Base-by-base conservation (phyloP, 35 echinoderm and acorn worm species). In the Apostichopus japonicus region DNA sequence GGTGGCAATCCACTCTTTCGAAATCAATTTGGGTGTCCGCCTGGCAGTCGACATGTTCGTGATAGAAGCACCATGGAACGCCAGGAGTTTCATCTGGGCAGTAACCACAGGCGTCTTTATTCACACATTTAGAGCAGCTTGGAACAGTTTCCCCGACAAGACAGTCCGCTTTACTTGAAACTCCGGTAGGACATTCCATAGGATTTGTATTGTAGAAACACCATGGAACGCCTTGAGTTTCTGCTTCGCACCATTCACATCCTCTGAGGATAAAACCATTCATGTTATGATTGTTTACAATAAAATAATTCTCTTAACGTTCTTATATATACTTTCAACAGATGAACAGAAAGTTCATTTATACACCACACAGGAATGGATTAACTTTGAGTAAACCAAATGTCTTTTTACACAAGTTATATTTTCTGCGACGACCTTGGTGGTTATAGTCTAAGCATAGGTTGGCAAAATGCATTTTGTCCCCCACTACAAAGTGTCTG, bases 121-220 rank as follows among this genome's bases (percentile, higher is more conserved):
- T 82, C 23, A 82, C 79, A 56, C 79, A 82, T 56, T 82, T 82
- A 4, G 79, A 82, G 24, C 44, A 52, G 10, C 23, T 54, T 24
- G 79, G 79, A 17, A 8, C 15, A 6, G 23, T 82, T 56, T 82
- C 79, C 0, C 79, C 79, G 5, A 25, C 22, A 6, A 82, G 27
- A 51, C 79, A 82, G 27, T 82, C 79, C 6, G 3, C 51, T 56
- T 82, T 82, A 82, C 27, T 51, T 6, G 27, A 82, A 13, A 82
- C 79, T 5, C 27, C 24, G 4, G 25, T 10, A 56, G 79, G 79
- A 19, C 79, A 82, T 82, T 82, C 23, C 44, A 54, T 82, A 6
- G 44, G 79, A 56, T 87, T 87, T 16, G 92, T 96, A 88, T 96
- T 94, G 55, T 93, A 23, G 89, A 96, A 96, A 79, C 95, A 96